Conservation (phyloP, 2,888 invertebrate species). For the Drosophila phalerata region DNA sequence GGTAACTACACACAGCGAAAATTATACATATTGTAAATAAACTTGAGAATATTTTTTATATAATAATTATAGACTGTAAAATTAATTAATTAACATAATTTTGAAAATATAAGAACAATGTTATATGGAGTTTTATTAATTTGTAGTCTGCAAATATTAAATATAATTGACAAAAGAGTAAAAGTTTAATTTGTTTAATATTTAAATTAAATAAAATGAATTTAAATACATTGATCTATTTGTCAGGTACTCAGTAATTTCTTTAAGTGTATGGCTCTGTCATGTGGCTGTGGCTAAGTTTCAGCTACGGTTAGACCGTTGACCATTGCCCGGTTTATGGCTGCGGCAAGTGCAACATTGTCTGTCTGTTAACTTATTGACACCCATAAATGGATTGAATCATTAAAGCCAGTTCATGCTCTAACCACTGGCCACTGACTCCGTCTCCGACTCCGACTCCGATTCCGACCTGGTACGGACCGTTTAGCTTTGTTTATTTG, state of each 20-base stretch:
- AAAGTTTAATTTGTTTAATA: not conserved
- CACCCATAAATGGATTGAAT: constrained; percentile 81
- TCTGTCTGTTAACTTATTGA: constrained; percentile 80
- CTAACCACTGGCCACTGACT: constrained; percentile 15
- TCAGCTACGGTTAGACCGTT: constrained; percentile 39
- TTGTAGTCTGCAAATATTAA: too few relatives aligned
- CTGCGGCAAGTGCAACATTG: constrained; percentile 78
- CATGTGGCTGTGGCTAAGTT: constrained; percentile 20
- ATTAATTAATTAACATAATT: too few relatives aligned
- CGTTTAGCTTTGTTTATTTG: constrained; percentile 75
- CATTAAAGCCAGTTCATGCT: constrained; percentile 75
- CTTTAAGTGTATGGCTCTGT: not conserved
- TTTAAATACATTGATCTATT: not conserved
- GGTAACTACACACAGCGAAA: constrained; percentile 9
- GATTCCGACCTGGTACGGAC: constrained; percentile 17
- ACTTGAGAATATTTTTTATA: too few relatives aligned
- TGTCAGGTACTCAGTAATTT: not conserved
- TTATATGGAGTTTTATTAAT: too few relatives aligned
- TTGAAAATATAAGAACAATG: too few relatives aligned
- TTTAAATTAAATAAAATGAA: not conserved
- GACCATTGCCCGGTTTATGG: constrained; percentile 62
- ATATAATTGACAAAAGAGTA: too few relatives aligned
- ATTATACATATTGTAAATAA: too few relatives aligned
- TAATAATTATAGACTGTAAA: too few relatives aligned
- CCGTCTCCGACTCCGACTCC: not conserved